Base-by-base conservation (phyloP, 1,140 invertebrate species). In the Drosophila pallidifrons region DNA sequence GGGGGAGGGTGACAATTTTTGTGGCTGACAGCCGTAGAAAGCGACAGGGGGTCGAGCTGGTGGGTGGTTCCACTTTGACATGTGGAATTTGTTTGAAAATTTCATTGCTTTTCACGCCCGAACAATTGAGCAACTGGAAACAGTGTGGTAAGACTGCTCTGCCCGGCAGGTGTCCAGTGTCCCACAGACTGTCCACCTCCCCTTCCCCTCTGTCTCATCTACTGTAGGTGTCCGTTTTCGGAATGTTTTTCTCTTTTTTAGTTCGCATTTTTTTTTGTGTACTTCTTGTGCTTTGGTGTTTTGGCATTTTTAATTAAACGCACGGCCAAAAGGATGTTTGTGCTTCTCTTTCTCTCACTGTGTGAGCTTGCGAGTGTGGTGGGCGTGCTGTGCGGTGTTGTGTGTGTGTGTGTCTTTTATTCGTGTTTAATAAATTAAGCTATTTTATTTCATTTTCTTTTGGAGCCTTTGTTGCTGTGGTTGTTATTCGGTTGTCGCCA, bases 271-370 rank as follows among this genome's bases (percentile, higher is more conserved):
- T 43, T 43, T 43, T 43, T 32, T 55, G 45, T 11, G 20, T 15
- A 38, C 5, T 30, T 15, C 16, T 71, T 35, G 16, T 57, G 43
- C 52, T 77, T 75, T 51, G 61, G 5, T 63, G 57, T 76, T 79
- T 76, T 60, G 73, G 69, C 59, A 77, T 79, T 79, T 79, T 79
- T 79, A 79, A 79, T 79, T 79, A 79, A 77, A 79, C 45, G 63
- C 58, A 68, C 61, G 57, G 32, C 46, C 28, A 71, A 70, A 69
- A 63, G 57, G 65, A 47, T 60, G 38, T 47, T 30, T 52, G 28
- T 47, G 45, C 45, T 47, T 13, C 11, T 5, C 5, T 8, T 32
- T 32, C 32, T 7, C 1, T 32, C 5, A 11, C 7, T 10, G 35
- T 38, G 35, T 10, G 35, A 10, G 35, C 2, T 11, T 13, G 11